Evolutionary conservation across 2,797 vertebrate genomes (phyloP), one percentile per base, ranked within the genome.

Genomic region (Remorina albescens): DNA sequence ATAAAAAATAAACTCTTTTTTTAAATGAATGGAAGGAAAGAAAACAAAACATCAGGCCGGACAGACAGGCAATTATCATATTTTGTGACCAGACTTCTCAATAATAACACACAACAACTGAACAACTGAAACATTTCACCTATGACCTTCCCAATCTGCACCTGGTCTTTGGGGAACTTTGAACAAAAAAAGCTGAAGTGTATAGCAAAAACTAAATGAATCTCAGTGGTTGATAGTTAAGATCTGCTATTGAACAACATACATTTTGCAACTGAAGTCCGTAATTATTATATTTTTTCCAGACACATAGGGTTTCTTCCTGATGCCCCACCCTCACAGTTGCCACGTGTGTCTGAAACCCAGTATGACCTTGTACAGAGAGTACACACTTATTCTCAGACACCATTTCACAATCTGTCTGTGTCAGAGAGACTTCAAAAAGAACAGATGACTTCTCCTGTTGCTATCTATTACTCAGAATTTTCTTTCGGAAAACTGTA

Each of bases 141-240:
- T 77, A 41, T 77, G 32, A 66, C 62, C 70, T 74, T 67, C 61
- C 46, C 51, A 63, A 41, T n/a, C 21, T 16, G 32, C 74, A 80
- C 68, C 76, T 76, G 76, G 64, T 59, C 10, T 25, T 2, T 28
- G 23, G 39, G 19, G 15, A 53, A 30, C 49, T 60, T 30, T 67
- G 37, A 71, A 39, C 36, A 61, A 15, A 15, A 28, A n/a, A 28
- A 18, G 8, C 34, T 53, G 21, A 54, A 25, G 28, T 53, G 26
- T 54, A 25, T 58, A n/a, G 26, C 23, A 36, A 16, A 59, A 71
- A 64, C 6, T 9, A 47, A 23, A 30, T 23, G 60, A 47, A 47
- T 47, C 46, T 21, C 46, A 47, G 23, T 47, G 23, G 13, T 13
- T 12, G 47, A 15, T 26, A 6, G 15, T 36, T 6, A 71, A 46